Base-by-base conservation (phyloP, 2,888 invertebrate genomes). In the Calliscelio sp. region DNA sequence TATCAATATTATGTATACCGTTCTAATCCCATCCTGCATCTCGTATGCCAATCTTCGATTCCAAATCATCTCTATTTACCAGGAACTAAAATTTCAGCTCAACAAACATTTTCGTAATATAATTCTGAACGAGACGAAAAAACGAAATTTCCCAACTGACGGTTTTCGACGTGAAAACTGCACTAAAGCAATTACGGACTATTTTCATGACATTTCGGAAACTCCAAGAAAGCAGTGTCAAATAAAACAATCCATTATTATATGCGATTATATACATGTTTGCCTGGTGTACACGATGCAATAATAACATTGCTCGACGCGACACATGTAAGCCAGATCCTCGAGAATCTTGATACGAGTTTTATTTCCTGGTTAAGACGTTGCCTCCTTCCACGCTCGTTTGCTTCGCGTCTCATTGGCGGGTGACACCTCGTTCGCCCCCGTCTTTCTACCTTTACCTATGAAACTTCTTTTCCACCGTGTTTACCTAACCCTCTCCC, bases 381-480 rank as follows among this genome's bases (percentile, higher is more conserved):
- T 75, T 53, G 66, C 16, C 46, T 57, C 32, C 24, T 70, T 68
- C 22, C 46, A 49, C 28, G 59, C 59, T 63, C 16, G 79, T 73
- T 80, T 71, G 24, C 51, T 65, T 49, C 20, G 51, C 25, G 51
- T 77, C 57, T 82, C 68, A 71, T 77, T 71, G 71, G 57, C 35
- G 77, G 51, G 35, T 71, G 81, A 55, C 77, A 77, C 70, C 55
- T 57, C 46, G 35, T 16, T 53, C 28, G 46, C 22, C 32, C 32
- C 25, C 53, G 35, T 55, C 32, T 41, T 63, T 68, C 70, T 46
- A 77, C 53, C 70, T 80, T 75, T 84, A 81, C 80, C 80, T 73
- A 83, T 55, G 14, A 70, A 84, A 84, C 44, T 78, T 51, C 51
- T 61, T 53, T 70, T n/a, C n/a, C n/a, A n/a, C 75, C 74, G 20